Conservation (phyloP, 1,140 invertebrate genomes). For the Acyrthosiphon pisum region DNA sequence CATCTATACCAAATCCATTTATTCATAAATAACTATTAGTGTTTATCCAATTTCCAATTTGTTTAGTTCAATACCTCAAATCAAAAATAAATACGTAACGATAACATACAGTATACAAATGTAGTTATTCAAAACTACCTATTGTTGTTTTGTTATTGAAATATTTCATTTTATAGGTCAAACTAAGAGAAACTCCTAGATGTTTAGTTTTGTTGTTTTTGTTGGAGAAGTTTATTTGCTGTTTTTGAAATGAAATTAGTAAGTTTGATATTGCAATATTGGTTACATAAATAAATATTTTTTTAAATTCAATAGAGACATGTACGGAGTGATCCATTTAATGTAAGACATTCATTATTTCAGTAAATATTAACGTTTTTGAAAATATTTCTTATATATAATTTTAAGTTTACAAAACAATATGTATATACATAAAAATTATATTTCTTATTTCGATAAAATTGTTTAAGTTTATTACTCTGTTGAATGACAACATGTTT, state of each 20-base stretch:
- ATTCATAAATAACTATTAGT: background rate
- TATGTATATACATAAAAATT: too few species aligned
- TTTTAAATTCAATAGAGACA: background rate
- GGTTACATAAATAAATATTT: slow-evolving; percentile 17
- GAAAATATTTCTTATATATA: too few species aligned
- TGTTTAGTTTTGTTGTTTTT: slow-evolving; percentile 5
- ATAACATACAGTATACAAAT: background rate
- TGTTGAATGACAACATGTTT: too few species aligned
- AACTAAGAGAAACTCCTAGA: background rate
- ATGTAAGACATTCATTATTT: too few species aligned
- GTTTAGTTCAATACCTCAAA: background rate
- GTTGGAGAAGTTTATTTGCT: background rate
- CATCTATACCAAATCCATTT: too few species aligned
- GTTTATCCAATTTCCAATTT: background rate
- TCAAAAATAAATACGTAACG: background rate
- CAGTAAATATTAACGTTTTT: too few species aligned
- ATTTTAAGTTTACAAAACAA: too few species aligned
- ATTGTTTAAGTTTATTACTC: too few species aligned
- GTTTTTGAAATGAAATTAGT: slow-evolving; percentile 6
- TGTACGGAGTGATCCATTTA: too few species aligned
- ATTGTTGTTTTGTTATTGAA: slow-evolving; percentile 10
- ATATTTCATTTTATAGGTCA: background rate
- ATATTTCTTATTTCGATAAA: too few species aligned
- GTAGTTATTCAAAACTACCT: background rate
- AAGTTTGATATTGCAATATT: background rate